Conservation (phyloP, 64 coral and sea anemone species). For the Trachythela sp. region DNA sequence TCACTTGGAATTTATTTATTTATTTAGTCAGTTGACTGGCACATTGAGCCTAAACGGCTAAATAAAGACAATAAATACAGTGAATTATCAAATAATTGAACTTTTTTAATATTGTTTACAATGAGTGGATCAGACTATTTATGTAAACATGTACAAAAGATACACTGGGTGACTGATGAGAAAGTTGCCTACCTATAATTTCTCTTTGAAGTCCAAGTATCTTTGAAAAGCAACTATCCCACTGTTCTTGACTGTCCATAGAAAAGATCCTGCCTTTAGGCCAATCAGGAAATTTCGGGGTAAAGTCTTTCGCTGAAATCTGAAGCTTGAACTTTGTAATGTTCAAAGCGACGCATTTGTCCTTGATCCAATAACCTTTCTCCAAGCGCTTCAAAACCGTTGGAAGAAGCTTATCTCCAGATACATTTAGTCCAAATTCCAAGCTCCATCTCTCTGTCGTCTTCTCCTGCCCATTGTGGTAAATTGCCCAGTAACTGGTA, state of each 20-base stretch:
- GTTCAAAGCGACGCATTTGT: conserved; percentile 13
- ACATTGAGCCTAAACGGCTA: too few species aligned
- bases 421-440: neutral
- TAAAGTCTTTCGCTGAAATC: conserved; percentile 63
- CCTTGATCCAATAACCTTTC: conserved; percentile 53
- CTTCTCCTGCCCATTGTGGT: conserved; percentile 56
- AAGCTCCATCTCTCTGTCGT: conserved; percentile 56
- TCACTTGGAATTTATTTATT: too few species aligned
- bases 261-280: conserved; percentile 57
- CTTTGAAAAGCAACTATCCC: conserved; percentile 49
- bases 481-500: conserved; percentile 59
- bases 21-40: too few species aligned
- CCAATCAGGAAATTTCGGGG: conserved; percentile 54
- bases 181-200: conserved; percentile 51
- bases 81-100: too few species aligned
- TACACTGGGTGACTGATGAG: too few species aligned
- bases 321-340: conserved; percentile 54
- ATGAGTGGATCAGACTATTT: too few species aligned
- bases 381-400: conserved; percentile 37
- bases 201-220: conserved; percentile 45
- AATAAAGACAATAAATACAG: too few species aligned
- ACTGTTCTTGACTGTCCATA: conserved; percentile 63
- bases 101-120: too few species aligned
- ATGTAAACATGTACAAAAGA: too few species aligned
- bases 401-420: conserved; percentile 10